These are phyloP conservation scores for Nasalis larvatus DNA, from an alignment of 2,113 vertebrate genomes.

Conservation along the genomic window DNA sequence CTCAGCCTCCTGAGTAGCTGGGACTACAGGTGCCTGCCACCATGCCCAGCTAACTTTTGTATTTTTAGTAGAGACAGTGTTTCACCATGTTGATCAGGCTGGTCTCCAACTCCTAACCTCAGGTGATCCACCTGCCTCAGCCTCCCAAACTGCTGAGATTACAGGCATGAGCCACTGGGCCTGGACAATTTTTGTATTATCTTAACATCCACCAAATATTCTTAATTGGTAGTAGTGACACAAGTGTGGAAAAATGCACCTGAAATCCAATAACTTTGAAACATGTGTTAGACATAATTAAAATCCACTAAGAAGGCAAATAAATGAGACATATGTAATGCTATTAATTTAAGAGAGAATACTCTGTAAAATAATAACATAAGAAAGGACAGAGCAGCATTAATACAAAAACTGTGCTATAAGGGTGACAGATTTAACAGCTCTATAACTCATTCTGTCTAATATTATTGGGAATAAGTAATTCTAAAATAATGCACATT, in stretches of 20 bases:
- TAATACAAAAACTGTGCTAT: background rate
- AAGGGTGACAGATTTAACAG: background rate
- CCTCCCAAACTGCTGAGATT: background rate
- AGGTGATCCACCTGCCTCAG: background rate
- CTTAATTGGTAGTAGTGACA: background rate
- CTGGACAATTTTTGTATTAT: background rate
- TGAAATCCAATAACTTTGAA: background rate
- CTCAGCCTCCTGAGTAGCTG: too few relatives aligned
- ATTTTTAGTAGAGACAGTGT: too few relatives aligned
- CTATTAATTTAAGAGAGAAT: background rate
- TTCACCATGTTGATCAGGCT: too few relatives aligned
- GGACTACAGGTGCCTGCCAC: too few relatives aligned
- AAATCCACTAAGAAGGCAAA: background rate
- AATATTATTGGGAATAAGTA: background rate
- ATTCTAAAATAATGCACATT: slow-evolving; percentile 34
- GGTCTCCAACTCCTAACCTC: too few relatives aligned
- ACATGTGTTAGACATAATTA: background rate
- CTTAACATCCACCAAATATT: background rate
- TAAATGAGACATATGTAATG: background rate
- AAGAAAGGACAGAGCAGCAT: background rate
- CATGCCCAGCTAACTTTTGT: too few relatives aligned
- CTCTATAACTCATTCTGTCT: background rate
- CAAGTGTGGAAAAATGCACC: background rate
- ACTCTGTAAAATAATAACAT: background rate
- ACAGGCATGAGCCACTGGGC: background rate